Conservation (phyloP, 2,797 vertebrate species). For the Australoheros facetus region DNA sequence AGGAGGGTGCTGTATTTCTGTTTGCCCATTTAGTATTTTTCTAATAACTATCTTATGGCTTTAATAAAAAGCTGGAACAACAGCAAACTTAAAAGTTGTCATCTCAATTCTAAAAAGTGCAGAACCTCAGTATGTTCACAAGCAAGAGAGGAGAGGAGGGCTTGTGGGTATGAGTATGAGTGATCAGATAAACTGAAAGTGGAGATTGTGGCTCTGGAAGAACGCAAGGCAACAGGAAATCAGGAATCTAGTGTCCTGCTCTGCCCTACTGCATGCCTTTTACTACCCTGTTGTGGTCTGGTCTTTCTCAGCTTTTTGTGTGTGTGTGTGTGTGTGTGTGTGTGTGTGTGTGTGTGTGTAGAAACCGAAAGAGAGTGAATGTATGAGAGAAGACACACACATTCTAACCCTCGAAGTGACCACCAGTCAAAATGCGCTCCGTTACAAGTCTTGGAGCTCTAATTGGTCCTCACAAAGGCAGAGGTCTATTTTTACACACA, state of each 20-base stretch:
- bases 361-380: constrained; percentile 6
- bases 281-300: constrained; percentile 66
- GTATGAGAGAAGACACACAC: neutral
- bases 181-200: neutral
- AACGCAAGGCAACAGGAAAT: constrained; percentile 61
- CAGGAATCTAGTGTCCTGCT: constrained; percentile 54
- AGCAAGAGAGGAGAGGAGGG: too few species aligned
- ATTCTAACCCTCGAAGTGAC: neutral
- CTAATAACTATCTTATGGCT: too few species aligned
- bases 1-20: neutral
- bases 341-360: constrained; percentile 19
- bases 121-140: neutral
- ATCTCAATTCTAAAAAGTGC: neutral
- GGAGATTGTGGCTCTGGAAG: constrained; percentile 63
- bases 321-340: constrained; percentile 16
- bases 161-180: neutral
- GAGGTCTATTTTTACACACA: neutral
- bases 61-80: neutral
- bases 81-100: neutral
- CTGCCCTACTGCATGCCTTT: constrained; percentile 53
- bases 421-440: neutral
- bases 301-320: constrained; percentile 38
- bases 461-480: constrained; percentile 1
- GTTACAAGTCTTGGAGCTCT: neutral
- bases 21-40: neutral